Percentiles rank a stretch among this genome's conserved stretches.
Evolutionary conservation across 2,797 vertebrate genomes (phyloP).

Genomic region (Tenualosa thibaudeaui): DNA sequence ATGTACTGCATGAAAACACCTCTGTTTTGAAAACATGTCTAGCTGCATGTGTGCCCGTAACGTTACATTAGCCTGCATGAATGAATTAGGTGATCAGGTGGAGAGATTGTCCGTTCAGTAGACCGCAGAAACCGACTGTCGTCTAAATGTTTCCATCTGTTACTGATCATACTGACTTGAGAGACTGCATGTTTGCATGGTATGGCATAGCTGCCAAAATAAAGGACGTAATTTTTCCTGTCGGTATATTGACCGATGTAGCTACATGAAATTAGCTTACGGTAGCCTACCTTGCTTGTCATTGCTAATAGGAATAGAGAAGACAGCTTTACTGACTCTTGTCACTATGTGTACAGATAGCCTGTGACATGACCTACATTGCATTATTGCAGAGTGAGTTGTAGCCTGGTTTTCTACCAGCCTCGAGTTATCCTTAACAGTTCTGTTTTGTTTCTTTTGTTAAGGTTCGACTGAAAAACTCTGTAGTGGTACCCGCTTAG

Average conservation of each 20-base stretch:
- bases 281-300: neutral
- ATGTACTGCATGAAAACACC: neutral
- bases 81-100: neutral
- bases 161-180: neutral
- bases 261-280: too few relatives aligned
- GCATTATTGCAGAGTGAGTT: neutral
- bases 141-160: neutral
- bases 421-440: neutral
- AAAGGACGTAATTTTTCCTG: neutral
- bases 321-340: neutral
- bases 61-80: slow-evolving; percentile 1
- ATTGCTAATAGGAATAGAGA: neutral
- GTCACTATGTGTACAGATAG: neutral
- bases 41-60: neutral
- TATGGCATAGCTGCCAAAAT: neutral
- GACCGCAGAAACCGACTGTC: too few relatives aligned
- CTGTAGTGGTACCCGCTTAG: neutral
- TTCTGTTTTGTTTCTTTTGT: neutral
- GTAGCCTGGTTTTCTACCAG: neutral
- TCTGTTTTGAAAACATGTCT: neutral
- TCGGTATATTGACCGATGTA: neutral
- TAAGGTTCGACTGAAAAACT: neutral
- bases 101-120: neutral
- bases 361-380: neutral
- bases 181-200: neutral